phyloP scores from a whole-genome alignment of 2,113 vertebrate species.

The Nothocercus nigrocapillus region DNA sequence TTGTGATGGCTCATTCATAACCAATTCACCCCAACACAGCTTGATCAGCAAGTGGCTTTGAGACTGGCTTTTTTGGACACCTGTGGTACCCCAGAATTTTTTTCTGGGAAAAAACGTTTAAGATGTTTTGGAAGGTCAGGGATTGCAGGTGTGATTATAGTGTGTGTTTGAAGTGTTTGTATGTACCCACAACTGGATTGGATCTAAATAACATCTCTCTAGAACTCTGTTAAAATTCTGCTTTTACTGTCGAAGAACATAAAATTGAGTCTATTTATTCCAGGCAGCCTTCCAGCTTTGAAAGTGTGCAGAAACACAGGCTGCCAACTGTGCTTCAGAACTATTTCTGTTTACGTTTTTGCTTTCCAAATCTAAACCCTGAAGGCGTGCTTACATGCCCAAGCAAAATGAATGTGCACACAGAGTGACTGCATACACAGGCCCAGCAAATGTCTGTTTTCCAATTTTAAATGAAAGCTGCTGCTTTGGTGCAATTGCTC shows the following conservation, averaged over 20 bases:
- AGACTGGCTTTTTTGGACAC: neutral
- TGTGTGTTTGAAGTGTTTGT: neutral
- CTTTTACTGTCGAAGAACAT: slow-evolving; percentile 43
- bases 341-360: slow-evolving; percentile 60
- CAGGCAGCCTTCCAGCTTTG: slow-evolving; percentile 57
- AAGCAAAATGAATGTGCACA: neutral
- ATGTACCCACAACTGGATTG: neutral
- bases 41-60: neutral
- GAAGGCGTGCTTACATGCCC: slow-evolving; percentile 54
- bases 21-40: neutral
- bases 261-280: slow-evolving; percentile 58
- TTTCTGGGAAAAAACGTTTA: neutral
- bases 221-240: slow-evolving; percentile 28
- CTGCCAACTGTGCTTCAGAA: slow-evolving; percentile 62
- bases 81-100: neutral
- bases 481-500: neutral
- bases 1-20: neutral
- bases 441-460: neutral
- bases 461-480: neutral
- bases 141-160: neutral
- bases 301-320: slow-evolving; percentile 61
- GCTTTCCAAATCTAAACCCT: slow-evolving; percentile 62
- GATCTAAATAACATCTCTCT: neutral
- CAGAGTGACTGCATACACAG: neutral
- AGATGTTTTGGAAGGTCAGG: neutral